Evolutionary conservation across 2,113 vertebrate species (phyloP), one percentile per base, ranked within the genome.

Genomic region (Paramormyrops kingsleyae): DNA sequence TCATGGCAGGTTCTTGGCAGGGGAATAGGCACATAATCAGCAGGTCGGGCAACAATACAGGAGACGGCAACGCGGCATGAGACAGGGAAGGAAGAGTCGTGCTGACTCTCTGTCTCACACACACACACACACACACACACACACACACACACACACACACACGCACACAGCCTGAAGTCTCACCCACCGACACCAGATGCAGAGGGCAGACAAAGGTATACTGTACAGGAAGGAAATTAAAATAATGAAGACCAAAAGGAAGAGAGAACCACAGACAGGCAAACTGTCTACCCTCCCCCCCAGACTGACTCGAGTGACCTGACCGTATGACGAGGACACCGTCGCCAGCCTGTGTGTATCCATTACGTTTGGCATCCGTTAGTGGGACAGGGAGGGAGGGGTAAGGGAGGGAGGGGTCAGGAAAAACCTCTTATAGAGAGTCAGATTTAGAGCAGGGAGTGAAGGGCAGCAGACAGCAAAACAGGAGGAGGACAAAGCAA

Each of bases 1-100:
- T 92, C 91, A 90, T 88, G 87, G 84, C 87, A 46, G 83, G 88
- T 88, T 89, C 91, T 92, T 93, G 91, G 91, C 89, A 80, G 66
- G 31, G 70, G 70, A 44, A 17, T 91, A 91, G 27, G 12, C 66
- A 74, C 1, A 92, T 91, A 92, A 91, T 47, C 39, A 66, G 86
- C 49, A 92, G 88, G 89, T 91, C 50, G 90, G 62, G 84, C 89
- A 91, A 91, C 89, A 91, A 85, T 74, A 39, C 5, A 7, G 70
- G 35, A 77, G 35, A 77, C 2, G 17, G 21, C 50, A 52, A 77
- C 0, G 1, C 49, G 35, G 5, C 1, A 8, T 7, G 21, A 9
- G n/a, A 87, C 10, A 13, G 13, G 3, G 5, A 39, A 17, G 49
- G 47, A 87, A 50, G 15, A 1, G 5, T 19, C 5, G 2, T 4